phyloP scores from a whole-genome alignment of 2,888 invertebrate species.

The Lucinisca nassula region DNA sequence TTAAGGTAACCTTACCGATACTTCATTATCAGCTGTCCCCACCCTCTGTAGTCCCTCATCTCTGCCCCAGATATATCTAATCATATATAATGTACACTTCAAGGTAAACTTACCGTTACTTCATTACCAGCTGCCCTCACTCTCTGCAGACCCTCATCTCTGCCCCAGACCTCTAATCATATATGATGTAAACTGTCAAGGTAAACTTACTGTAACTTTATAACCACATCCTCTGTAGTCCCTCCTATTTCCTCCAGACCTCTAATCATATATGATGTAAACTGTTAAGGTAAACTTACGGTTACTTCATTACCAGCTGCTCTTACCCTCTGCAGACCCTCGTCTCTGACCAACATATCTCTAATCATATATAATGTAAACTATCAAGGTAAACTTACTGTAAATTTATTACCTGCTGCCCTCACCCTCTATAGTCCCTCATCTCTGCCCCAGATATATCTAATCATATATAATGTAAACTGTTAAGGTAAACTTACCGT shows the following conservation, averaged over 20 bases:
- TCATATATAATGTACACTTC: too few relatives aligned
- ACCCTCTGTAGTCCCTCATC: conserved; percentile 46
- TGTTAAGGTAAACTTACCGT: conserved; percentile 57
- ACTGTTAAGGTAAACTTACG: too few relatives aligned
- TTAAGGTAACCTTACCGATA: conserved; percentile 42
- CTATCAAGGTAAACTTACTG: conserved; percentile 34
- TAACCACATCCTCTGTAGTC: too few relatives aligned
- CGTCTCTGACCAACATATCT: too few relatives aligned
- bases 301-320: conserved; percentile 43
- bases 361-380: too few relatives aligned
- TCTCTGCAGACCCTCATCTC: conserved; percentile 37
- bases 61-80: too few relatives aligned
- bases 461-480: conserved; percentile 75
- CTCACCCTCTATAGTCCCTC: conserved; percentile 40
- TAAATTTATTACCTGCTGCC: conserved; percentile 45
- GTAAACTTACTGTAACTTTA: too few relatives aligned
- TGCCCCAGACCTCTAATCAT: conserved; percentile 75
- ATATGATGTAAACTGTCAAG: conserved; percentile 75
- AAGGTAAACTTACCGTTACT: conserved; percentile 47
- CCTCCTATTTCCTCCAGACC: too few relatives aligned
- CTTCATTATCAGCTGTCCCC: conserved; percentile 37
- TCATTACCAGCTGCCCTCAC: conserved; percentile 38
- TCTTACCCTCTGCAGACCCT: conserved; percentile 38
- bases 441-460: conserved; percentile 74
- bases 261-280: too few relatives aligned